phyloP scores from a whole-genome alignment of 2,113 vertebrate genomes.

The Carollia perspicillata region DNA sequence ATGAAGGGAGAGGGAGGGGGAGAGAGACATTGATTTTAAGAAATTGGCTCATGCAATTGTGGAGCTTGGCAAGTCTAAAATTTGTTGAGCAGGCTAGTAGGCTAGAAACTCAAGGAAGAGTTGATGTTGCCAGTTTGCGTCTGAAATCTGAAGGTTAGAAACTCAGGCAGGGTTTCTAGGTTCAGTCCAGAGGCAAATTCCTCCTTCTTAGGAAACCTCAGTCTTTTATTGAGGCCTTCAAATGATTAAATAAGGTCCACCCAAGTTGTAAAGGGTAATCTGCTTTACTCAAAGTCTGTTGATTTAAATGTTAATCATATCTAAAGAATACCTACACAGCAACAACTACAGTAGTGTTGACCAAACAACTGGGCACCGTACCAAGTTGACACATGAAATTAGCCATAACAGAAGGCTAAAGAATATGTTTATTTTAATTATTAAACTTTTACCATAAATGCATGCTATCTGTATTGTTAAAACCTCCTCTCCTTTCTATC shows the following conservation, averaged over 20 bases:
- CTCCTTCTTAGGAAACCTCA: conserved; percentile 8
- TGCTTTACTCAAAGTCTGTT: background rate
- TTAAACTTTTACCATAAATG: background rate
- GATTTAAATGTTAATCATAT: background rate
- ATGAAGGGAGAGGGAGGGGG: too few relatives aligned
- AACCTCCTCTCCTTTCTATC: background rate
- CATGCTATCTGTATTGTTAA: background rate
- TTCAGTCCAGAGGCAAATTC: background rate
- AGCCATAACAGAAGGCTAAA: background rate
- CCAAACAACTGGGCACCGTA: background rate
- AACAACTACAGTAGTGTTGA: background rate
- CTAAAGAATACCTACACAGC: background rate
- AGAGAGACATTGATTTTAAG: background rate
- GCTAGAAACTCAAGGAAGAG: background rate
- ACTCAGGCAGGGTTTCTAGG: background rate
- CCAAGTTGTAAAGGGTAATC: background rate
- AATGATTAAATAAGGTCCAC: background rate
- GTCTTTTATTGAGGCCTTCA: background rate
- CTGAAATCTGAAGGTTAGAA: background rate
- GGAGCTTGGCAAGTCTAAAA: background rate
- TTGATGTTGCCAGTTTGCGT: background rate
- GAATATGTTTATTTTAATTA: background rate
- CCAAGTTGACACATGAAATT: background rate
- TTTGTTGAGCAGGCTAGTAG: background rate
- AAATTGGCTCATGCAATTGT: background rate